Evolutionary conservation across 2,888 invertebrate species (phyloP), one percentile per base, ranked within the genome.

Genomic region (Tenthredo notha): DNA sequence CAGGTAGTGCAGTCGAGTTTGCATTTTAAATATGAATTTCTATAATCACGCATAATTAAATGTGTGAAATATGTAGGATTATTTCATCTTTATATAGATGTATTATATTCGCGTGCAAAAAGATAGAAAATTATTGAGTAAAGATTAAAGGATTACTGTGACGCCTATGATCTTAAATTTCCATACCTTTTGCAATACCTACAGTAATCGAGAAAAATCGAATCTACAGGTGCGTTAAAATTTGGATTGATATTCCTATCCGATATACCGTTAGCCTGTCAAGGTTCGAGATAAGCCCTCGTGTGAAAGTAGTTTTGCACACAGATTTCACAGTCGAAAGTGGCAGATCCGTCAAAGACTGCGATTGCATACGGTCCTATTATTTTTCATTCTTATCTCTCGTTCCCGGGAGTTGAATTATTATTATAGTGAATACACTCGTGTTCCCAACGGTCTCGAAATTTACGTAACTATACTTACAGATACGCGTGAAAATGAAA

Each of bases 11-110:
- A 40, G 12, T 77, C 25, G 54, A 15, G 33, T 58, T 80, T 40
- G 80, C 37, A 80, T 61, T 80, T 80, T 21, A 80, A 37, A 77
- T 50, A 74, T 43, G 25, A 78, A 78, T 78, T 78, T 78, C 50
- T 78, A 33, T 78, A 78, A 78, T 37, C 7, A 18, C n/a, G 25
- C 15, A 25, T 40, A 5, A 75, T 47, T 75, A 21, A 43, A 75
- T 29, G 10, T 47, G 75, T 25, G 47, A 75, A 40, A 47, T 47
- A 47, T 12, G 10, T 29, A 75, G 75, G 47, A 47, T 47, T 75
- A 75, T 75, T 77, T 77, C 77, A 77, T 33, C 29, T 25, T 77
- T 12, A n/a, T 77, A 33, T 54, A 33, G 9, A 77, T 61, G 37
- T 40, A n/a, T 15, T 37, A 25, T 74, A 37, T 61, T 80, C n/a